Evolutionary conservation across 2,113 vertebrate species (phyloP), one percentile per base, ranked within the genome.

Genomic region (Mesocricetus auratus): DNA sequence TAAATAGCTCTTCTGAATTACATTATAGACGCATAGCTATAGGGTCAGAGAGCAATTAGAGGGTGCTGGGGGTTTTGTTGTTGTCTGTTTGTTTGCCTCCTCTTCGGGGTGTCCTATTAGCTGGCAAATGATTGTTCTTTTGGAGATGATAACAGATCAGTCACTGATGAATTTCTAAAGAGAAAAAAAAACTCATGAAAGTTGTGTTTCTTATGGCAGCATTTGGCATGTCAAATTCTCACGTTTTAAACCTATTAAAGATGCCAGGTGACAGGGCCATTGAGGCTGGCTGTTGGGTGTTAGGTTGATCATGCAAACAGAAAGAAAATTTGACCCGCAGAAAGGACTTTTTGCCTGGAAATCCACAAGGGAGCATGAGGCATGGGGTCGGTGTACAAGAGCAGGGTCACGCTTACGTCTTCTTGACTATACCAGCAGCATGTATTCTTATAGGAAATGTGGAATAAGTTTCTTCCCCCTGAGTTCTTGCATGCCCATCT

Each of bases 331-430:
- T 66, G 62, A 73, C 66, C 17, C 75, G 33, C 4, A 5, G 21
- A 36, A 45, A 33, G 42, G 4, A 4, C n/a, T 74, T 73, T 12
- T 6, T 15, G 29, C 5, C 1, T 1, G 2, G 42, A 56, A 90
- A 36, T n/a, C 21, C 45, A 15, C 81, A 33, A 47, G 26, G 24
- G 24, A 45, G 17, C 0, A 0, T 15, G 45, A 86, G 26, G 9
- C 3, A 1, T 68, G 53, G 13, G 0, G 5, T 3, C 13, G 0
- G 5, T 3, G 1, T 31, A 7, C 0, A 2, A 7, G 19, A n/a
- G 16, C 39, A 10, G 0, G 31, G 7, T 45, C 60, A 4, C 16
- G 1, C 24, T 45, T 16, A 85, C 17, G 8, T n/a, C 33, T 42
- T 89, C n/a, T 74, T 74, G 79, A 58, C 22, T 42, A 31, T 4